Evolutionary conservation across 1,140 invertebrate genomes (phyloP), one percentile per base, ranked within the genome.

Genomic region (Cyclina sinensis): DNA sequence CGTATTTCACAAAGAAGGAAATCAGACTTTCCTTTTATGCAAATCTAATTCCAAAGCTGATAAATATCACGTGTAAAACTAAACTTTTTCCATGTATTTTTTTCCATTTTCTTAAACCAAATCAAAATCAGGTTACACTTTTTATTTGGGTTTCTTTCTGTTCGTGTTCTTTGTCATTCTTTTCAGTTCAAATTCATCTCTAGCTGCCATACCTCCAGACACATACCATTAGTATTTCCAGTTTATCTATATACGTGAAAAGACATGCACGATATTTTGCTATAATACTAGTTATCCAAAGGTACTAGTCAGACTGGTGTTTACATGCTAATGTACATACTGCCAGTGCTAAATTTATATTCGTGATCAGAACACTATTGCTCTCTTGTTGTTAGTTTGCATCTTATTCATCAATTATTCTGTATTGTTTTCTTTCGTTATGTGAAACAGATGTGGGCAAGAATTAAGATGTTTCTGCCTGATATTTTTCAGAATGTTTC

Each of bases 361-460:
- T 54, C 14, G 51, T 3, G 51, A 18, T 54, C 21, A 54, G 18
- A 54, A 54, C 18, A 9, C n/a, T 7, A 3, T 62, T 27, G 24
- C 57, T 43, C 18, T 57, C 54, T 57, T 21, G 54, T 14, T 7
- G 43, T 43, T 43, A 7, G n/a, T 9, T n/a, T 37, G 35, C 32
- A 27, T 37, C 32, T 35, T 70, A 70, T 5, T 21, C 65, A 70
- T 70, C 65, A 70, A 70, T 70, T 70, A 70, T 18, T 9, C 35
- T 14, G 24, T 70, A 35, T 39, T 39, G 65, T 70, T 35, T 37
- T 35, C 27, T 70, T 35, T 70, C 65, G 12, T 70, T 70, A 70
- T 70, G 65, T 14, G 65, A 70, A 70, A 70, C 65, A 70, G 32
- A 70, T 70, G 65, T 18, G 65, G 65, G 65, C 32, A 35, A 21